phyloP scores from a whole-genome alignment of 2,797 vertebrate genomes.

The Nyctibius grandis region DNA sequence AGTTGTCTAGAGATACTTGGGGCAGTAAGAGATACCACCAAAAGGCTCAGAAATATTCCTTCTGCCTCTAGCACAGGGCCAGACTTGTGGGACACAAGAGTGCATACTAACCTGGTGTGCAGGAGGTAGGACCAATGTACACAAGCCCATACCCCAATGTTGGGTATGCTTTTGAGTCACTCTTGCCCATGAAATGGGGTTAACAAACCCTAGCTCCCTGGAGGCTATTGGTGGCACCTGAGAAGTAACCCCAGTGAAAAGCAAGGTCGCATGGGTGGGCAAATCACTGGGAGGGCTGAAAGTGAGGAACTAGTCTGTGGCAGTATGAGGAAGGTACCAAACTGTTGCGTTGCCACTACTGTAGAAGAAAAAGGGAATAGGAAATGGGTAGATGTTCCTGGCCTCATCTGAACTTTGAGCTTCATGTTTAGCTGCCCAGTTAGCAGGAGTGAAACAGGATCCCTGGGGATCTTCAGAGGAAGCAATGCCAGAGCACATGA shows the following conservation, averaged over 20 bases:
- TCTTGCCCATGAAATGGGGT: neutral
- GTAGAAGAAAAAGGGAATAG: neutral
- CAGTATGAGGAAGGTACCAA: neutral
- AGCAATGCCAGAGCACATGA: neutral
- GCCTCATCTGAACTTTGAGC: neutral
- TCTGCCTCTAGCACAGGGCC: neutral
- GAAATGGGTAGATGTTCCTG: neutral
- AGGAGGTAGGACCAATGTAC: neutral
- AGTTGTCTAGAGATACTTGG: neutral
- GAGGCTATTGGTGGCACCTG: neutral
- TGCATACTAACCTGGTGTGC: fast-evolving
- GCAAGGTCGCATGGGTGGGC: fast-evolving
- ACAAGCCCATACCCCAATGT: fast-evolving
- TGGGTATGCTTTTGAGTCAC: neutral
- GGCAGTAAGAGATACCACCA: neutral
- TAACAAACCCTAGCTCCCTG: neutral
- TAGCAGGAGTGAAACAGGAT: neutral
- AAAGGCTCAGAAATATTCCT: neutral
- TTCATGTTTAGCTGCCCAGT: neutral
- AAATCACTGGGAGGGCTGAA: neutral
- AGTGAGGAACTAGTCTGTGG: neutral
- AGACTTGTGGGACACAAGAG: neutral
- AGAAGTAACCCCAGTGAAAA: neutral
- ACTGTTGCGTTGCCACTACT: neutral
- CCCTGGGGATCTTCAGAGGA: neutral